Evolutionary conservation across 2,888 invertebrate species (phyloP).

Genomic region (Hedya salicella): DNA sequence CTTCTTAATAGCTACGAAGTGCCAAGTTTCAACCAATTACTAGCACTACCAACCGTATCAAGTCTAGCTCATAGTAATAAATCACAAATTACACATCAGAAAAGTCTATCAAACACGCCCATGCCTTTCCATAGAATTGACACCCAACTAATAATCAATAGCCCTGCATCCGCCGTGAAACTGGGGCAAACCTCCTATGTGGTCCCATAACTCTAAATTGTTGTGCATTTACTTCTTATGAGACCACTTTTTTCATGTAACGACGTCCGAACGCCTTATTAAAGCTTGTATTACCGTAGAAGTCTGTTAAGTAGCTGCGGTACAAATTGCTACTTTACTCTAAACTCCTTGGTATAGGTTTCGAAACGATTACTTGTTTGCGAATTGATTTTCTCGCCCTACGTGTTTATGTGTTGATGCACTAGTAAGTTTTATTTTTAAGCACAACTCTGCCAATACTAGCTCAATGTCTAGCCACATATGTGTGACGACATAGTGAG

Average conservation of each 20-base stretch:
- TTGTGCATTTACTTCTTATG: slow-evolving; percentile 39
- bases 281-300: slow-evolving; percentile 23
- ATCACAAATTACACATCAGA: slow-evolving; percentile 15
- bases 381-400: slow-evolving; percentile 4
- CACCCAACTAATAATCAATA: slow-evolving; percentile 35
- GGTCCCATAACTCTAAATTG: slow-evolving; percentile 45
- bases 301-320: slow-evolving; percentile 27
- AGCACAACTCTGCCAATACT: no score
- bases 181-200: slow-evolving; percentile 37
- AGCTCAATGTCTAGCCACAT: no score
- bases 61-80: slow-evolving; percentile 1
- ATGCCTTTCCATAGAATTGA: slow-evolving; percentile 16
- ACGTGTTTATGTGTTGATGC: background rate
- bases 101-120: slow-evolving; percentile 9
- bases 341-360: slow-evolving; percentile 2
- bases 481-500: no score
- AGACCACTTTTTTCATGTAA: slow-evolving; percentile 32
- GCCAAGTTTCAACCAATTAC: no score
- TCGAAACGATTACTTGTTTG: background rate
- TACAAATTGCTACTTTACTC: slow-evolving; percentile 19
- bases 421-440: no score
- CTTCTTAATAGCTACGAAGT: no score
- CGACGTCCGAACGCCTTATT: slow-evolving; percentile 35
- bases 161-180: slow-evolving; percentile 17
- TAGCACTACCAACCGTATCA: background rate